Evolutionary conservation across 2,113 vertebrate species (phyloP).

Genomic region (Pygathrix nemaeus): DNA sequence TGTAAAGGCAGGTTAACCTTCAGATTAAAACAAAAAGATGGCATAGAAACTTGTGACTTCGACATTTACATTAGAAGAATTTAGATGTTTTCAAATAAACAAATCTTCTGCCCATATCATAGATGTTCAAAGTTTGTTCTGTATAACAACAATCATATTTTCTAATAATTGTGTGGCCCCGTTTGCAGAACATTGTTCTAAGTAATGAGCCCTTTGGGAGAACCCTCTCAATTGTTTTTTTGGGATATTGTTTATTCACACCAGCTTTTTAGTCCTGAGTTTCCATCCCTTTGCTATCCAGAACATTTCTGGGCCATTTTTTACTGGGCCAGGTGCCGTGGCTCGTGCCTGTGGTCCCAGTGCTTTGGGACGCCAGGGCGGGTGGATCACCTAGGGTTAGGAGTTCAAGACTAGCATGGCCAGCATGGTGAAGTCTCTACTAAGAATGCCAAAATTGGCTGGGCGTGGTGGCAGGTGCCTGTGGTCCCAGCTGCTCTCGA

Average conservation of each 20-base stretch:
- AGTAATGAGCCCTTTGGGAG: neutral
- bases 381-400: no score
- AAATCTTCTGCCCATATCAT: neutral
- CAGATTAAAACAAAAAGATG: neutral
- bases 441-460: no score
- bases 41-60: neutral
- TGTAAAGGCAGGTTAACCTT: neutral
- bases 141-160: neutral
- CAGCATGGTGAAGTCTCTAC: no score
- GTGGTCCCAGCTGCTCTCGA: no score
- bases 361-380: no score
- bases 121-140: neutral
- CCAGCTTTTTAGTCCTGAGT: neutral
- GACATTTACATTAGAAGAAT: neutral
- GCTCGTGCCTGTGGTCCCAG: no score
- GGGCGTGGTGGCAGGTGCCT: no score
- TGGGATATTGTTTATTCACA: neutral
- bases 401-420: no score
- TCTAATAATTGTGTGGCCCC: neutral
- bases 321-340: no score
- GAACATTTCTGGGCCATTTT: neutral
- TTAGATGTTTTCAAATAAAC: slow-evolving; percentile 36
- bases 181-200: neutral
- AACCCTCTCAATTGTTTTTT: neutral
- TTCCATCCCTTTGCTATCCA: neutral